Base-by-base conservation (phyloP, 2,888 invertebrate genomes). In the Drosophila rubida region DNA sequence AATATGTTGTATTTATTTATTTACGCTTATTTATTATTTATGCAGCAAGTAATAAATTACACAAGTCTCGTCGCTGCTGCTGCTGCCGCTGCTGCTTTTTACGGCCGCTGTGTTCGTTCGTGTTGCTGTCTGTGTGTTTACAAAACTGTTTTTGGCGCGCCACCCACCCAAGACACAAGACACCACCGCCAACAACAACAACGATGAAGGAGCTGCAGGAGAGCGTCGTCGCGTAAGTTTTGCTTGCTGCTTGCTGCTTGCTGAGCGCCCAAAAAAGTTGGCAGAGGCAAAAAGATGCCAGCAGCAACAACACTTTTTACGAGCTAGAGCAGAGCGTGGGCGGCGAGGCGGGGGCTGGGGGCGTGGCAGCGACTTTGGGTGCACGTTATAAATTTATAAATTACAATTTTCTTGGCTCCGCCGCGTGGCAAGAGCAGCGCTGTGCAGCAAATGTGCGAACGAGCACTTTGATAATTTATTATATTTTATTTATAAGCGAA, bases 301-400 rank as follows among this genome's bases (percentile, higher is more conserved):
- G 48, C 41, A 71, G 42, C 23, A 69, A 61, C 60, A 73, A 64
- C 69, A 75, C 69, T 76, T 72, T 78, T 83, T 86, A 69, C 69
- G 63, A 69, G 22, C 70, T 42, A 55, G 55, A 48, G 30, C 54
- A 57, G 46, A 35, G 65, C 58, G 25, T 25, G 1, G 6, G 25
- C 0, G 41, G 48, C 61, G 50, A 42, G 44, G 6, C 9, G 30
- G 25, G 14, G 9, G 8, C 3, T 25, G 55, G 57, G 77, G 4
- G n/a, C 6, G 49, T 7, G 50, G 16, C 9, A 32, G 6, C 14
- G 32, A 49, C 30, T 13, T 9, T 49, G 48, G 13, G 13, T 27
- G 55, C 62, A 73, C 75, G 45, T 61, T 89, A 90, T 90, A 90
- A 90, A 90, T 90, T 90, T 90, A 90, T 90, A 90, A 90, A 90